A percentile compares a stretch with the other conserved stretches of the same genome.
phyloP scores from a whole-genome alignment of 1,140 invertebrate species.

The Drosophila azteca region DNA sequence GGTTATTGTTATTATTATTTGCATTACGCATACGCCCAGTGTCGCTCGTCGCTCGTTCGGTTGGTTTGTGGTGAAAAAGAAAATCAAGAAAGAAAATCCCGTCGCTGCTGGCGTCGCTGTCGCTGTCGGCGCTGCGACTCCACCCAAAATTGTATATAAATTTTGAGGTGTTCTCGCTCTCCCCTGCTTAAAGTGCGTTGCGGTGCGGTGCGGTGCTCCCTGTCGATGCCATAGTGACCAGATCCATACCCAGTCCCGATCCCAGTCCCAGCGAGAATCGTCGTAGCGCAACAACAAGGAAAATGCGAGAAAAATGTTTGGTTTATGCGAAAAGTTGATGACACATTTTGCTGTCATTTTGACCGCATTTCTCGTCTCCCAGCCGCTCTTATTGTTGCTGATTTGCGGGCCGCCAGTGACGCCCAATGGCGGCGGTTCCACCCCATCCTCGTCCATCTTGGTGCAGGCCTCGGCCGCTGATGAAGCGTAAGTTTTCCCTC shows the following conservation, averaged over 20 bases:
- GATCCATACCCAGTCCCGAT: constrained; percentile 32
- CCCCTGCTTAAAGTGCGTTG: constrained; percentile 5
- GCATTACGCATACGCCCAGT: constrained; percentile 74
- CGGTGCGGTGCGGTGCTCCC: constrained; percentile 20
- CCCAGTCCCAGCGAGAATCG: constrained; percentile 31
- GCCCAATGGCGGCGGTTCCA: constrained; percentile 49
- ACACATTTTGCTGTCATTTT: constrained; percentile 83
- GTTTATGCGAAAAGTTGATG: constrained; percentile 83
- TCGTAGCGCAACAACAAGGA: constrained; percentile 57
- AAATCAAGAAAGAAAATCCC: constrained; percentile 37
- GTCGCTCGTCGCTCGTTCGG: constrained; percentile 23
- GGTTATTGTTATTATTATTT: constrained; percentile 50
- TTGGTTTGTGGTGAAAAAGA: constrained; percentile 39
- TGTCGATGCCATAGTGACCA: constrained; percentile 26
- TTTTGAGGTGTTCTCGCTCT: constrained; percentile 45
- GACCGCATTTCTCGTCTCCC: constrained; percentile 80
- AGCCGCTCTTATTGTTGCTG: constrained; percentile 71
- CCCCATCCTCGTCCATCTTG: constrained; percentile 42
- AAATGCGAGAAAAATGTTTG: constrained; percentile 83
- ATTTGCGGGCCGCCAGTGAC: constrained; percentile 62
- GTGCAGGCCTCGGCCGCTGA: constrained; percentile 77
- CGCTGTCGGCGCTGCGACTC: constrained; percentile 59
- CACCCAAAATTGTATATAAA: constrained; percentile 78
- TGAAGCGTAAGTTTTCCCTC: constrained; percentile 74
- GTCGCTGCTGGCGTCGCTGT: constrained; percentile 62